Evolutionary conservation across 30 jellyfish, hydroid and myxozoan species (phyloP), one percentile per base, ranked within the genome.

Genomic region (Cassiopea xamachana): DNA sequence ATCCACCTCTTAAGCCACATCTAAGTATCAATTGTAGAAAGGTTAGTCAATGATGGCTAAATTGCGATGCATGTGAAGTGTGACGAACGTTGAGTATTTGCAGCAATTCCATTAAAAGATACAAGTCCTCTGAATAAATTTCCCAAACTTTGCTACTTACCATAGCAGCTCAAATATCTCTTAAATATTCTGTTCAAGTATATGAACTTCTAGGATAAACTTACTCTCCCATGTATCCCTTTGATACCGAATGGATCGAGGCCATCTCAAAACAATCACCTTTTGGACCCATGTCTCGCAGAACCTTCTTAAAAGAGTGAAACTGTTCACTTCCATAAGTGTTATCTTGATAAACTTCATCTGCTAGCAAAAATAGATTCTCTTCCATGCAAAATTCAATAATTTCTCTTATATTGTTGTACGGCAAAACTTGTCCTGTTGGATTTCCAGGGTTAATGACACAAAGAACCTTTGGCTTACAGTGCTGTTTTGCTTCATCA

Each of bases 401-500:
- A 45, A 97, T 81, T 73, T 97, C 97, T 58, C 73, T 86, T 43
- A 97, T 84, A 88, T 92, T 97, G 10, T 97, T 95, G 79, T 97
- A 97, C 10, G 99, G 90, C 76, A 97, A 75, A 8, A 97, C 99
- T 73, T 97, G 98, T 2, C 99, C 99, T 47, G 99, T 97, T 46
- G 99, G 99, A 70, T 97, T 97, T 43, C 99, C 99, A 46, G 99
- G 99, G 90, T 97, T 97, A 12, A 97, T 97, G 48, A 93, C 98
- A 75, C 98, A 93, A 44, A 97, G 67, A 44, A 89, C 93, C 62
- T 92, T 87, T 10, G 98, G 98, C 2, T 62, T 85, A 77, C 98
- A 97, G 55, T 85, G 92, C 61, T 87, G 62, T 47, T 91, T 86
- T 50, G 98, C 94, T 73, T 90, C 97, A 1, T 87, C 95, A 16